Base-by-base conservation (phyloP, 2,113 vertebrate genomes). In the Gymnogyps californianus region DNA sequence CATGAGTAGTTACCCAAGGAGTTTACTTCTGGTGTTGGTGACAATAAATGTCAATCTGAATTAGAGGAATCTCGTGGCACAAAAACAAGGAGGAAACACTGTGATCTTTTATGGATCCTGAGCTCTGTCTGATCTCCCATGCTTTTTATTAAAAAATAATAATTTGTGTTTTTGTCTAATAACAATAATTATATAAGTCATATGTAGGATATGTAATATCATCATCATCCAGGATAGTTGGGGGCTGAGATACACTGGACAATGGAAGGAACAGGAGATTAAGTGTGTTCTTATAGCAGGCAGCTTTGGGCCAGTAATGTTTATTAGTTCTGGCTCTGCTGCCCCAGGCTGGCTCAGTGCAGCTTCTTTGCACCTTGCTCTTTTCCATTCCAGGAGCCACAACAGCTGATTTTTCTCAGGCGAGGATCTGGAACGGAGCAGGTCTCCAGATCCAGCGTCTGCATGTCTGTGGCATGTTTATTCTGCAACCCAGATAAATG, bases 11-110 rank as follows among this genome's bases (percentile, higher is more conserved):
- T 96, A 88, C 75, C 70, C 71, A 72, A 84, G 57, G 74, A 94
- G 80, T 89, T 92, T 94, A 24, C 57, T 92, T 87, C 57, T 84
- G 71, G 85, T 88, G 54, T 17, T 64, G 78, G 64, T 84, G 80
- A 90, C 88, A 81, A 70, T 70, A 95, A 74, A 93, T 44, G 69
- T 84, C 86, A 58, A n/a, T 81, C 47, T 90, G 94, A 83, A 90
- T 95, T 83, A 94, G 16, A 58, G 46, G 51, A 88, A 90, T 89
- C 40, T 71, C 4, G 1, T 69, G 46, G 52, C 61, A 62, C 49
- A 82, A 49, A 93, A 82, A 16, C 1, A 4, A 79, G 47, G 25
- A 24, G 51, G 11, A 77, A 80, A 44, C 20, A 55, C 29, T 61
- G 34, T 72, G 32, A 85, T 87, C 57, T 85, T 80, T 38, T 31